Evolutionary conservation across 2,797 vertebrate species (phyloP), one percentile per base, ranked within the genome.

Genomic region (Crax fasciolata): DNA sequence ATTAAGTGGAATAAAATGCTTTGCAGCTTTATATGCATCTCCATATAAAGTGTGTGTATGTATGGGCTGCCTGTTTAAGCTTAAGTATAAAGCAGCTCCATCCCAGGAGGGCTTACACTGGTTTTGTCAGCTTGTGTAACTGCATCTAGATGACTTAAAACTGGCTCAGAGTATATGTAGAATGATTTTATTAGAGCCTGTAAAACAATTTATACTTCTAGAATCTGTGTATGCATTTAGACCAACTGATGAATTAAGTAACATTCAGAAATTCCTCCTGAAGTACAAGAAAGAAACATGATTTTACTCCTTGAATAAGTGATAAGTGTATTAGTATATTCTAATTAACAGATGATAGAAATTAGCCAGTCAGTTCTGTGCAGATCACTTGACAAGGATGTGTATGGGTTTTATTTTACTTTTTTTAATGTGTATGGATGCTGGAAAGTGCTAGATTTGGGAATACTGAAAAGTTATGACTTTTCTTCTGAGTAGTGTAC

Each of bases 401-500:
- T 38, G 5, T 54, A 54, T 44, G 51, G 25, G 23, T 25, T 38
- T 24, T 43, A 12, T 43, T 61, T 24, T 71, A 12, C 12, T 20
- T 41, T 59, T 59, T 72, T 39, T 15, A 13, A 44, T 24, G 20
- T 19, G 25, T n/a, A 6, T 5, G 2, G 35, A 44, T 54, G 2
- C 52, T 54, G 59, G 27, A 25, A 80, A 52, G 19, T 32, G 32
- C 25, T 52, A 17, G 14, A 14, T 66, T 62, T 87, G 21, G 19
- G 3, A 1, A 30, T 51, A 19, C 13, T 2, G 18, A 11, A 80
- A 32, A 52, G 43, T 2, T 0, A 0, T 32, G 25, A 2, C 7
- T 49, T 68, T 41, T 62, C n/a, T 49, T 44, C 55, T 20, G 8
- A 30, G 23, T 39, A 44, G 13, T 17, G 21, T 25, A 6, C 24